Evolutionary conservation across 2,888 invertebrate genomes (phyloP).

Genomic region (Icerya purchasi): DNA sequence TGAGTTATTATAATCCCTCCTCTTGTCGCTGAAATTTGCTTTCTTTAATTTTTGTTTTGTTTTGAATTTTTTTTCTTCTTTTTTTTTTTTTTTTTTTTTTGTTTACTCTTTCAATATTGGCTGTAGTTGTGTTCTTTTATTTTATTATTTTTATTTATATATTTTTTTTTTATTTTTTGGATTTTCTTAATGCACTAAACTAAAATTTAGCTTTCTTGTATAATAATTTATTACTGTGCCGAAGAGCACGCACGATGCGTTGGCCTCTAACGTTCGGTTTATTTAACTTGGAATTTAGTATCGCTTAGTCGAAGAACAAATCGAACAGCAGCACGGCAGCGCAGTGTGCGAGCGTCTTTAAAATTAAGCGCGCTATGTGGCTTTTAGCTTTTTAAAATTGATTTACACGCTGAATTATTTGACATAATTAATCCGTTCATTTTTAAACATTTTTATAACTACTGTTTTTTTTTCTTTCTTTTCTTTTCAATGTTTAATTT

Average conservation of each 20-base stretch:
- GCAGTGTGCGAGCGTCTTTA: too few species aligned
- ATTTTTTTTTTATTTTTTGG: constrained; percentile 12
- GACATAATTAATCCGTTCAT: too few species aligned
- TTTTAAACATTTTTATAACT: too few species aligned
- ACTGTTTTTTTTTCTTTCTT: too few species aligned
- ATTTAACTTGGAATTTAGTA: not conserved
- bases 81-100: constrained; percentile 24
- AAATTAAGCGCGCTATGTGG: too few species aligned
- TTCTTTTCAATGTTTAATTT: too few species aligned
- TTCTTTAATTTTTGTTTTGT: constrained; percentile 13
- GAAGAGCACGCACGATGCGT: not conserved
- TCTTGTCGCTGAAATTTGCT: constrained; percentile 8
- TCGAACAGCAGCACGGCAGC: too few species aligned
- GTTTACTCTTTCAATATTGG: not conserved
- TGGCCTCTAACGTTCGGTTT: not conserved
- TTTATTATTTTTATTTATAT: constrained; percentile 12
- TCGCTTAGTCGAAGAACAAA: too few species aligned
- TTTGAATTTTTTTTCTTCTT: constrained; percentile 20
- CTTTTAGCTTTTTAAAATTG: too few species aligned
- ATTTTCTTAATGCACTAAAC: not conserved
- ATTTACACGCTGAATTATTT: too few species aligned
- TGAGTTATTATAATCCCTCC: constrained; percentile 19
- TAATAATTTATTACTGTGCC: not conserved
- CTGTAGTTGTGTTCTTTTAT: constrained; percentile 7
- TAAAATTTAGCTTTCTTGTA: not conserved